Evolutionary conservation across 2,888 invertebrate species (phyloP).

Genomic region (Caenorhabditis wallacei): DNA sequence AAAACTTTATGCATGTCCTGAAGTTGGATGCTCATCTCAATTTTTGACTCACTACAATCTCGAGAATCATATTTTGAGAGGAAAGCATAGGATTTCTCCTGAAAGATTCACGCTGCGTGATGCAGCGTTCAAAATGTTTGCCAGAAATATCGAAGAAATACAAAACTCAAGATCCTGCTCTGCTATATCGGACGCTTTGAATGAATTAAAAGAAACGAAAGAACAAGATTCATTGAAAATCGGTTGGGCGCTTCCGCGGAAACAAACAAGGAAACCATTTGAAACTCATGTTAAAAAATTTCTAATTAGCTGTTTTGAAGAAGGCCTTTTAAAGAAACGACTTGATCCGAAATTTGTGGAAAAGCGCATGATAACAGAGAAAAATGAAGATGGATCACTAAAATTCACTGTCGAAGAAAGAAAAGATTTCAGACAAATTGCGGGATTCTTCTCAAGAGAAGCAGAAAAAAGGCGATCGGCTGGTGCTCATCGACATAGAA

Average conservation of each 20-base stretch:
- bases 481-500: not conserved
- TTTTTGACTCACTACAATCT: conserved; percentile 1
- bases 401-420: not conserved
- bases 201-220: not conserved
- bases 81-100: not conserved
- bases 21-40: not conserved
- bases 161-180: not conserved
- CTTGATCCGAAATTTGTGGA: not conserved
- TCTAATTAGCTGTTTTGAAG: not conserved
- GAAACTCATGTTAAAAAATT: not conserved
- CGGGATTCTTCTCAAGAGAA: not conserved
- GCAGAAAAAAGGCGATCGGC: not conserved
- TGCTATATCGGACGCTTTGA: not conserved
- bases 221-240: not conserved
- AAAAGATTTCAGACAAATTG: not conserved
- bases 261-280: conserved; percentile 2
- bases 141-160: not conserved
- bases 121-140: not conserved
- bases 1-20: not conserved
- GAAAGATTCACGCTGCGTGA: conserved; percentile 1
- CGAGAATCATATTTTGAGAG: not conserved
- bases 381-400: not conserved
- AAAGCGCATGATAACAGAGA: not conserved
- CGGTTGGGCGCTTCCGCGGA: not conserved
- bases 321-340: not conserved